Evolutionary conservation across 2,797 vertebrate species (phyloP).

Genomic region (Cynodonichthys magdalenae): DNA sequence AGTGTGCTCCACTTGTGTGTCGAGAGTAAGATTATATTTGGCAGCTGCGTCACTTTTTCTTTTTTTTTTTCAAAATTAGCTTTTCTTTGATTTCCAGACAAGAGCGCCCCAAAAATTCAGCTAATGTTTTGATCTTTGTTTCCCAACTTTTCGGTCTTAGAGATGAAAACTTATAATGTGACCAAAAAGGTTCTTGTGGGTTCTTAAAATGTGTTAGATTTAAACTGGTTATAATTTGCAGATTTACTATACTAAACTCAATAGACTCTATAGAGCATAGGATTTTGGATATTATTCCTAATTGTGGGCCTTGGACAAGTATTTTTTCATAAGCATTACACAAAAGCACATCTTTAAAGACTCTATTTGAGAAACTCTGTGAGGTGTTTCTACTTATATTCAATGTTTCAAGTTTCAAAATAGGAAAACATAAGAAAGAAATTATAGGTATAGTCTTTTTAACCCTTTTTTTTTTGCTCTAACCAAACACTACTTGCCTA

Average conservation of each 20-base stretch:
- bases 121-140: slow-evolving; percentile 52
- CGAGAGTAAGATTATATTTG: slow-evolving; percentile 68
- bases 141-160: slow-evolving; percentile 26
- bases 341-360: background rate
- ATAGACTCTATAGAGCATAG: background rate
- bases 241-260: slow-evolving; percentile 8
- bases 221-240: background rate
- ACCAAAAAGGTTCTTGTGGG: background rate
- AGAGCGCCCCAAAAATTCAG: slow-evolving; percentile 45
- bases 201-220: slow-evolving; percentile 10
- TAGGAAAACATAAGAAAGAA: background rate
- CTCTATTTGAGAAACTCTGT: no score
- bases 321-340: background rate
- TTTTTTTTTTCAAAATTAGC: slow-evolving; percentile 54
- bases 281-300: background rate
- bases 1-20: slow-evolving; percentile 50
- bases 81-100: slow-evolving; percentile 69
- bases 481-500: slow-evolving; percentile 13
- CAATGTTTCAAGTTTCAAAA: background rate
- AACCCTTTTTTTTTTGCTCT: background rate
- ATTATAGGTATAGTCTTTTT: background rate
- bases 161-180: background rate
- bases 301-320: background rate
- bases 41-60: slow-evolving; percentile 68
- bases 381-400: background rate